These are phyloP conservation scores for Ondatra zibethicus DNA, from an alignment of 2,113 vertebrate species.

Conservation along the genomic window DNA sequence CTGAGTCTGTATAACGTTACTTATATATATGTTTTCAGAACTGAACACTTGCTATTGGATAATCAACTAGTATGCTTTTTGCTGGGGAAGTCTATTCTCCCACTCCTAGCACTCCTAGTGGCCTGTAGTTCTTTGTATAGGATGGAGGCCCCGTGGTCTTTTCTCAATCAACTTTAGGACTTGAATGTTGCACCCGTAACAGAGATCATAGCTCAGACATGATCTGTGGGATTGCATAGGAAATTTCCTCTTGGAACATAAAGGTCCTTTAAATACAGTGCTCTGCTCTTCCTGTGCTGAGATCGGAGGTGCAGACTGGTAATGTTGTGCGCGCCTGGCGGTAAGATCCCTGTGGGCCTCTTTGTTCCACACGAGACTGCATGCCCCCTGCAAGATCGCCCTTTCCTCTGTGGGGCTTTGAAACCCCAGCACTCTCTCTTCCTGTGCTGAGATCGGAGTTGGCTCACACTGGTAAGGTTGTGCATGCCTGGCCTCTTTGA, in stretches of 20 bases:
- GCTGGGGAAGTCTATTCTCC: neutral
- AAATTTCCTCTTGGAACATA: neutral
- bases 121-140: neutral
- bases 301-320: too few species aligned
- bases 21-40: neutral
- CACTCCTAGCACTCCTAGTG: neutral
- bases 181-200: neutral
- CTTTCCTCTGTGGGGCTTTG: too few species aligned
- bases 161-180: neutral
- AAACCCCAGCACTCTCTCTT: too few species aligned
- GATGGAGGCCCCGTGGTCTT: neutral
- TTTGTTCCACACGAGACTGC: too few species aligned
- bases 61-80: neutral
- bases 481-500: too few species aligned
- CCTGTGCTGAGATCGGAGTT: too few species aligned
- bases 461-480: too few species aligned
- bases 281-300: too few species aligned
- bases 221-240: neutral
- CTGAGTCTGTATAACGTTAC: neutral
- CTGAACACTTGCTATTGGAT: neutral
- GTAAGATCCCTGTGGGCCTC: too few species aligned
- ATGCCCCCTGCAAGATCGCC: too few species aligned
- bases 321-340: too few species aligned
- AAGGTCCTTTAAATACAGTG: neutral
- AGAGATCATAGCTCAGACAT: neutral